Evolutionary conservation across 2,113 vertebrate genomes (phyloP), one percentile per base, ranked within the genome.

Genomic region (Vireo altiloquus): DNA sequence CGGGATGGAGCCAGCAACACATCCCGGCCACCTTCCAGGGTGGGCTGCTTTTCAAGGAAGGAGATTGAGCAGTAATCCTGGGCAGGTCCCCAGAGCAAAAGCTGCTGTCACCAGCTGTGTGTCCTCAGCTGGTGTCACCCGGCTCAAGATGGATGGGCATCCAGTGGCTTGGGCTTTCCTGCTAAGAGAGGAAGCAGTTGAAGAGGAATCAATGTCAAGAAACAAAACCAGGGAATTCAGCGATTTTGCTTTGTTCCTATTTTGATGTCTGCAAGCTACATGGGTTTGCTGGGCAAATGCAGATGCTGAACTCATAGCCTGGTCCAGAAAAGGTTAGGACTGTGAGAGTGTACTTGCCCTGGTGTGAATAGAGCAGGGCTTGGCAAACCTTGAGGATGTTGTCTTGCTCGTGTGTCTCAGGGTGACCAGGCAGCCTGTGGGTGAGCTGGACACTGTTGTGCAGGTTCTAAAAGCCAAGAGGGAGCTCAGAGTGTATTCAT

Each of bases 201-300:
- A 60, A 60, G 27, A 49, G 15, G 31, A 75, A 65, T 82, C 57
- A 4, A n/a, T 2, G 1, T 44, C 30, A 60, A 25, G 65, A 85
- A 72, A n/a, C 44, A 52, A 46, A 72, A 5, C 6, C 25, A n/a
- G 56, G n/a, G 65, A 66, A 71, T 69, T 71, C 30, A 27, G 31
- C 1, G 8, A 1, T 82, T 77, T 70, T 0, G 1, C 37, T 27
- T 50, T 42, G 35, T 59, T 86, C 56, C 46, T 86, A 0, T 54
- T 80, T 42, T 14, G 24, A 4, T 66, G 30, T 66, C 86, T 90
- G 35, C 30, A 63, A 28, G 13, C 28, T 79, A 42, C 4, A 0
- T 60, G 60, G 60, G 4, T 91, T 81, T 95, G 8, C 64, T 70
- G 54, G 75, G 50, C 39, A 52, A 19, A 15, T 74, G 6, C 6